Base-by-base conservation (phyloP, 2,888 invertebrate genomes). In the Elgonia sp. region DNA sequence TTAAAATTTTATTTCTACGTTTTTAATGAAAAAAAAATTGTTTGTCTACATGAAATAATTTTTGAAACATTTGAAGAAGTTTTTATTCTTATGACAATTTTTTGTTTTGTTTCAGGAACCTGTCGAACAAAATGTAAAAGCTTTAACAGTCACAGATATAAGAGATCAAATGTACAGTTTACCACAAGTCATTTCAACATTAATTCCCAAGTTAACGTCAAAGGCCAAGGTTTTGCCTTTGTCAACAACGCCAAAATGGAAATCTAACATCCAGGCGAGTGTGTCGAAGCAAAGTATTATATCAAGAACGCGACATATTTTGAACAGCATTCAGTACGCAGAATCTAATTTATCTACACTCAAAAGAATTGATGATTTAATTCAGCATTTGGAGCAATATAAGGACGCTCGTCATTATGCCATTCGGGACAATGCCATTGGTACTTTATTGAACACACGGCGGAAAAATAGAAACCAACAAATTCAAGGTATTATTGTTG, bases 401-500 rank as follows among this genome's bases (percentile, higher is more conserved):
- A 97, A 97, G 0, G 97, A 97, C 92, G 96, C 97, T 4, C 95
- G 97, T 91, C 96, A 96, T 93, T 95, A 96, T 89, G 97, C 97
- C 89, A 96, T 97, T 65, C 97, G 97, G 96, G 96, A 96, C 92
- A 97, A 97, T 85, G 97, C 96, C 0, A 95, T 97, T 63, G 95
- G 96, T n/a, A 95, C 96, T 39, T 92, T 98, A 60, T 93, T 97
- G 76, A 95, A 95, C 75, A 95, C 96, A 10, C 95, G 96, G 86
- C 92, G 94, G 57, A 94, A 92, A 16, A 93, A 95, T 18, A 90
- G 93, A 85, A 94, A 95, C 92, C 87, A 93, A 80, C 91, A 94
- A 90, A 90, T 95, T 16, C 89, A 89, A 90, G 93, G 94, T 94
- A 91, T 67, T 37, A 16, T 29, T 42, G 12, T 4, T 70, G n/a